These are phyloP conservation scores for Ephydatia muelleri DNA, from an alignment of 37 sponge, comb jelly and placozoan genomes.

Conservation along the genomic window DNA sequence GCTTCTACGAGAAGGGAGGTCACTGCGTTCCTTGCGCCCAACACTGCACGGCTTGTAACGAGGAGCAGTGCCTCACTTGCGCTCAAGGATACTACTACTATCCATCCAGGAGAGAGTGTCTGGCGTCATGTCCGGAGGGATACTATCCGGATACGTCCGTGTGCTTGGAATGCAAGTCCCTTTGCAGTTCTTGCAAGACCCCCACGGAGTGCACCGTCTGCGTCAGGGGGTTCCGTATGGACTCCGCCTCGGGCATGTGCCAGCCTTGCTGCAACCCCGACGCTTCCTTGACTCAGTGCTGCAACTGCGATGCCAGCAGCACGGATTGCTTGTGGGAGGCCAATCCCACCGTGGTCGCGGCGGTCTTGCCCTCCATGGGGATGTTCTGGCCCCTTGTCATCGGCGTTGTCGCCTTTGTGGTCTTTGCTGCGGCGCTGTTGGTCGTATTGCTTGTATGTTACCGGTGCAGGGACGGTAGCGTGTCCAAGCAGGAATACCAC, in stretches of 20 bases:
- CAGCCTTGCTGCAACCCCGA: slow-evolving; percentile 38
- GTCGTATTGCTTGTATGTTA: neutral
- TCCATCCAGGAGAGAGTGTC: slow-evolving; percentile 21
- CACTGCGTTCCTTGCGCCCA: slow-evolving; percentile 33
- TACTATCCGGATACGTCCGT: slow-evolving; percentile 4
- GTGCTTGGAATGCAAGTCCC: slow-evolving; percentile 22
- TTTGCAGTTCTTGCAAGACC: slow-evolving; percentile 27
- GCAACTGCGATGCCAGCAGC: neutral
- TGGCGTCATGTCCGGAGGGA: slow-evolving; percentile 29
- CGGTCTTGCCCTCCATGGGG: neutral
- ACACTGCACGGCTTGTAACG: slow-evolving; percentile 28
- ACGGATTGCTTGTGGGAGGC: neutral
- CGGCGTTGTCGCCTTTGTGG: neutral
- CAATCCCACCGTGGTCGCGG: neutral
- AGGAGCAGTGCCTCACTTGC: slow-evolving; percentile 17
- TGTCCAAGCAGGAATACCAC: neutral
- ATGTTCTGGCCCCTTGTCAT: neutral
- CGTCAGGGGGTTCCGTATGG: slow-evolving; percentile 1
- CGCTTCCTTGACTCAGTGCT: neutral
- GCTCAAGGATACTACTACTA: slow-evolving; percentile 22
- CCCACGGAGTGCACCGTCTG: slow-evolving; percentile 25
- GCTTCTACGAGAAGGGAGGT: neutral
- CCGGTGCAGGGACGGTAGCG: neutral
- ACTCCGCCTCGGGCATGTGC: slow-evolving; percentile 4
- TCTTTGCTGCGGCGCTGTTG: neutral